Evolutionary conservation across 1,140 invertebrate species (phyloP), one percentile per base, ranked within the genome.

Genomic region (Cecropterus lyciades): DNA sequence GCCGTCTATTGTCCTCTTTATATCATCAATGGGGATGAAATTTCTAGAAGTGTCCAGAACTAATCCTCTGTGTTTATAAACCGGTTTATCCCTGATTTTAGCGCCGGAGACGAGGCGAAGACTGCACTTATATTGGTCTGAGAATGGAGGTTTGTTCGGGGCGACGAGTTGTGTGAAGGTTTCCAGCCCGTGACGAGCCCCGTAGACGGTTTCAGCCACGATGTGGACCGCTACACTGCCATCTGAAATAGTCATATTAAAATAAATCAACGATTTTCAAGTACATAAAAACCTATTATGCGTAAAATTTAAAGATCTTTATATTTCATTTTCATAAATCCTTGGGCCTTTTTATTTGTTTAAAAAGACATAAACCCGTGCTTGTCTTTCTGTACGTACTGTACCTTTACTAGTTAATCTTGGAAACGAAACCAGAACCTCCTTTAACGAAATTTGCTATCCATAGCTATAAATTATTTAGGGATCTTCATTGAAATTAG

Each of bases 21-120:
- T 93, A 56, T 93, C 92, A 0, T 92, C 84, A 46, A 97, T 75
- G 0, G 94, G 93, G 49, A 97, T 93, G 79, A 95, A 98, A 80
- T 97, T 96, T 46, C 97, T 91, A 0, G 96, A 94, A 0, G 96
- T 96, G 75, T 98, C 97, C 24, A 98, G 72, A 0, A 97, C 81
- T 0, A 97, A 79, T 0, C 96, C 96, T 30, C 97, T 93, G 79
- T 97, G 95, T 0, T 93, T 79, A 82, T 95, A 97, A 0, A 79
- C 81, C 0, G 97, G 96, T 63, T 93, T 94, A 82, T 98, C 97
- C n/a, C 81, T 80, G 43, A 98, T 93, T 49, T 82, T 91, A 4
- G 89, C 89, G 0, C 79, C 82, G 5, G 84, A 55, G 33, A 91
- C 71, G 3, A 92, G 60, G 0, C 77, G 76, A 0, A 93, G 81